Base-by-base conservation (phyloP, 92 coral and sea anemone genomes). In the Zoanthus gigantus region DNA sequence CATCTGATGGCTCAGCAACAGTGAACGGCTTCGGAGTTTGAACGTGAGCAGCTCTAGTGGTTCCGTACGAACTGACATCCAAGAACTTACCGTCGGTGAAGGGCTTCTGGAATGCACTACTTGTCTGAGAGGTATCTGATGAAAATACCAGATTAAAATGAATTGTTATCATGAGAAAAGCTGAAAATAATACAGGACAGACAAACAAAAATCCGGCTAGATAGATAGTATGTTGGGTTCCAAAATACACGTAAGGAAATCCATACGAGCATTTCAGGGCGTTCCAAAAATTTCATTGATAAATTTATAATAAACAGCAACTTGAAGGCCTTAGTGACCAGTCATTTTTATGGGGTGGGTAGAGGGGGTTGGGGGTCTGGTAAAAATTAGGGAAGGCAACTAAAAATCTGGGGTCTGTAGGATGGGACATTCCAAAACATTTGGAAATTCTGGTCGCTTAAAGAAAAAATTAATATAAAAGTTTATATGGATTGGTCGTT, bases 31-130 rank as follows among this genome's bases (percentile, higher is more conserved):
- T 72, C 71, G 44, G 67, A 54, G 79, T 72, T 72, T 48, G 66
- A 29, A 60, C 89, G 60, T 76, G 78, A 83, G 28, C 61, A 83
- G 87, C 87, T 83, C 87, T 66, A 23, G 87, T 83, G 77, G 87
- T 63, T 16, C 87, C 45, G 37, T 68, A 17, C 61, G 87, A 15
- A 34, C 87, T 37, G 57, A 83, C 61, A 37, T 16, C 58, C n/a
- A 83, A 15, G 60, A 83, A 83, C 60, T 0, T 18, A 45, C 86
- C 86, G 8, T 82, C 86, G 2, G 82, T 77, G 82, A 77, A 77
- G 47, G 82, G 47, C 68, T 77, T 77, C 45, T 28, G 45, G 68
- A 77, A 77, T 77, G 45, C 82, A 28, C 68, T 77, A 28, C 82
- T 53, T 13, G 47, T 77, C 82, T 77, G 82, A 77, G 82, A 77